These are phyloP conservation scores for Drosophila triauraria DNA, from an alignment of 1,140 invertebrate species.

Conservation along the genomic window DNA sequence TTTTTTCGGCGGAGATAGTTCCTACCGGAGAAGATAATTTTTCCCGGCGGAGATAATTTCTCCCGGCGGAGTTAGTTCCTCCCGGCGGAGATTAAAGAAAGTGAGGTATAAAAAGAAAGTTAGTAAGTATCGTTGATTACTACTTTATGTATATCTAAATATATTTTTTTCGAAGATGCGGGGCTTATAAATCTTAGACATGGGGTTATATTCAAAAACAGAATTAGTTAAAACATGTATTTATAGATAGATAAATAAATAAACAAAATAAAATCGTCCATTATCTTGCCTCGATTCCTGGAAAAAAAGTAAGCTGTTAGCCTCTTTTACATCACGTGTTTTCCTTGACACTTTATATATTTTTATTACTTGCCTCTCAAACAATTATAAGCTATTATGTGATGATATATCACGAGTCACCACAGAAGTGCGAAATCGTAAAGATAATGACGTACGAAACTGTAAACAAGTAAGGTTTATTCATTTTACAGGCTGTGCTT, in stretches of 20 bases:
- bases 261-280: not conserved
- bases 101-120: no score
- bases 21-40: no score
- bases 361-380: not conserved
- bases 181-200: no score
- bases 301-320: not conserved
- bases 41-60: no score
- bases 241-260: not conserved
- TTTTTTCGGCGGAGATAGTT: no score
- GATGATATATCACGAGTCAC: not conserved
- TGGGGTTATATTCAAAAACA: no score
- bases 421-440: not conserved
- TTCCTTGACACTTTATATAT: not conserved
- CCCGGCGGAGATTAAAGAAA: no score
- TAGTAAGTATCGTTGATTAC: no score
- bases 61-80: no score
- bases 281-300: not conserved
- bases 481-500: not conserved
- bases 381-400: not conserved
- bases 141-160: no score
- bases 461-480: not conserved
- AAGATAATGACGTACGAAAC: not conserved
- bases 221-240: not conserved
- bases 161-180: no score
- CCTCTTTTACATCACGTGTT: not conserved